Evolutionary conservation across 2,888 invertebrate species (phyloP), one percentile per base, ranked within the genome.

Genomic region (Scaptomyza reducta): DNA sequence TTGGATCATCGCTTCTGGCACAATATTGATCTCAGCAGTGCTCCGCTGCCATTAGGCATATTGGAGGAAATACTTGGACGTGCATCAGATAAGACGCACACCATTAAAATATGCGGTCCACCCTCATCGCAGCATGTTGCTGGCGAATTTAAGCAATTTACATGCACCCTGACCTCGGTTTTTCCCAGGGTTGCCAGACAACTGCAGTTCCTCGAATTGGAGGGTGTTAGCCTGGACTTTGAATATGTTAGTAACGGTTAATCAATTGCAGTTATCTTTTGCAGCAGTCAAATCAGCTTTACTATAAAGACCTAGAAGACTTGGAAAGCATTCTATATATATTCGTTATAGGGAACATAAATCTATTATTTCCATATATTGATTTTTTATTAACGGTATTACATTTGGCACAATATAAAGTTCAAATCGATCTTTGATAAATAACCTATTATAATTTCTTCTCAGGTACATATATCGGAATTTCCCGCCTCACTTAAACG

Each of bases 401-500:
- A 22, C 22, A 33, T 33, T 33, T 6, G 38, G 7, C 38, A n/a
- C n/a, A n/a, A n/a, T n/a, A n/a, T n/a, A n/a, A n/a, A n/a, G n/a
- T n/a, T n/a, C n/a, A 16, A 1, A 13, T 16, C 9, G 18, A 22
- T 16, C 1, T 35, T 6, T 1, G 1, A 18, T 50, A 14, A 38
- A 7, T 25, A 25, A 25, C 6, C 6, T 1, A 42, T 42, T 16
- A 3, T 7, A 1, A 27, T 25, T 50, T 11, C 31, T 90, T 40
- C 16, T 3, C 49, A 96, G 95, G 93, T 94, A 0, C 92, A 92
- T 38, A 92, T 96, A 54, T 92, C 92, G 6, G 92, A 94, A 74
- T 96, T 96, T 87, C 96, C 96, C 0, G 79, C 90, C 3, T 92
- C 93, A 0, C 89, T 96, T 40, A 94, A 93, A 78, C 93, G 93